Conservation (phyloP, 2,888 invertebrate species). For the Oscheius sp. region DNA sequence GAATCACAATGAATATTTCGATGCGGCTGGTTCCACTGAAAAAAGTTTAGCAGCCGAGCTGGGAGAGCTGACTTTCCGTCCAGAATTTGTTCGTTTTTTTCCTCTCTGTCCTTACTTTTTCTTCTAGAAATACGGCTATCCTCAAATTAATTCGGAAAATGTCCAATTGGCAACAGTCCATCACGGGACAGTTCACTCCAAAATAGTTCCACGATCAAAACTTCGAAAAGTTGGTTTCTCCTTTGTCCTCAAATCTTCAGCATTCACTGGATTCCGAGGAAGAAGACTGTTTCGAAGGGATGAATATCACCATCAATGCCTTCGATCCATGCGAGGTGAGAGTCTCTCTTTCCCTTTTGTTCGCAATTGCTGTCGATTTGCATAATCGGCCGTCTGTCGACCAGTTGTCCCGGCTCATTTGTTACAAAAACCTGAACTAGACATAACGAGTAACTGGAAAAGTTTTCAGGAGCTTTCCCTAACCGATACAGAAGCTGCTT, state of each 20-base stretch:
- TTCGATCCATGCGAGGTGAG: slow-evolving; percentile 63
- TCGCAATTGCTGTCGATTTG: slow-evolving; percentile 19
- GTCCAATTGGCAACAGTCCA: slow-evolving; percentile 48
- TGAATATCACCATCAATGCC: slow-evolving; percentile 63
- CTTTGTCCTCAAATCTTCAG: not conserved
- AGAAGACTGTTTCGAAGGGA: slow-evolving; percentile 63
- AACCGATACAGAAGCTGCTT: slow-evolving; percentile 56
- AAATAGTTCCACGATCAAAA: slow-evolving; percentile 21
- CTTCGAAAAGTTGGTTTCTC: slow-evolving; percentile 1
- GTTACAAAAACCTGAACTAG: slow-evolving; percentile 21
- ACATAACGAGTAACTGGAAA: not conserved
- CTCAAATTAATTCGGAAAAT: slow-evolving; percentile 49
- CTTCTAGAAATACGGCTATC: slow-evolving; percentile 56
- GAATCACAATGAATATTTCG: slow-evolving; percentile 28
- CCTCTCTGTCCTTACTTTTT: not conserved
- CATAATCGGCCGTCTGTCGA: slow-evolving; percentile 20
- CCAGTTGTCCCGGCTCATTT: slow-evolving; percentile 21
- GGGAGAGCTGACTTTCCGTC: slow-evolving; percentile 55
- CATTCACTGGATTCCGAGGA: slow-evolving; percentile 35
- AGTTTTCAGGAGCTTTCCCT: slow-evolving; percentile 57
- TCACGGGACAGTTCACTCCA: slow-evolving; percentile 20
- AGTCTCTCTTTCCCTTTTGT: not conserved
- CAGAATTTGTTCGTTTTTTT: slow-evolving; percentile 17
- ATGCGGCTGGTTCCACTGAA: slow-evolving; percentile 39
- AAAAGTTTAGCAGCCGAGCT: slow-evolving; percentile 55